Evolutionary conservation across 1,140 invertebrate genomes (phyloP), one percentile per base, ranked within the genome.

Genomic region (Drosophila parvula): DNA sequence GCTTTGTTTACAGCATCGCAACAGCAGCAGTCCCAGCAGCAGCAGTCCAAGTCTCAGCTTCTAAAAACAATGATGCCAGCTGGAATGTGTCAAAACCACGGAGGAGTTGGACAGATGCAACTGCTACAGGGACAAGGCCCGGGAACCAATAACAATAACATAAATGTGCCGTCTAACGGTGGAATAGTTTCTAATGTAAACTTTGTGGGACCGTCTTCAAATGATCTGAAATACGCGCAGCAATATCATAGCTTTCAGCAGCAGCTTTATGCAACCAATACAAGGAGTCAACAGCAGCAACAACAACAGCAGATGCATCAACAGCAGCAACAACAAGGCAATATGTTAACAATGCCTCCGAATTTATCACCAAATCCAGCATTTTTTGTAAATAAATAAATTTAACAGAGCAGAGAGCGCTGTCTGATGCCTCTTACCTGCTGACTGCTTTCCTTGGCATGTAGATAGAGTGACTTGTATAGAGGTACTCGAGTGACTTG

Each of bases 211-310:
- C 96, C 96, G 4, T 96, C 95, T 14, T 97, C 97, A 58, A 95
- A 95, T 48, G 97, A 98, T 93, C 96, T 97, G 12, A 97, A 97
- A 91, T 98, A 98, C 93, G 97, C 97, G 82, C 97, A 97, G 91
- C 97, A 98, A 94, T 98, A 97, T 93, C 97, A 98, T 92, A 97
- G 98, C 93, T 98, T 98, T 93, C 97, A 98, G 90, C 97, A 98
- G 91, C 97, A 98, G 92, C 93, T 98, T 60, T 98, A 98, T 93
- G 97, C 97, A 28, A 98, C 97, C 10, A 96, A 96, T 64, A 97
- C 96, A 22, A 94, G 96, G 71, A 95, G 93, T 82, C 93, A 94
- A 64, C 90, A 91, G 14, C 84, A 90, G 16, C 79, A 94, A 64
- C 90, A 91, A n/a, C 84, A 90, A 32, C 80, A 89, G 68, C 88